These are phyloP conservation scores for Eulemur macaco DNA, from an alignment of 2,113 vertebrate species.

Conservation along the genomic window DNA sequence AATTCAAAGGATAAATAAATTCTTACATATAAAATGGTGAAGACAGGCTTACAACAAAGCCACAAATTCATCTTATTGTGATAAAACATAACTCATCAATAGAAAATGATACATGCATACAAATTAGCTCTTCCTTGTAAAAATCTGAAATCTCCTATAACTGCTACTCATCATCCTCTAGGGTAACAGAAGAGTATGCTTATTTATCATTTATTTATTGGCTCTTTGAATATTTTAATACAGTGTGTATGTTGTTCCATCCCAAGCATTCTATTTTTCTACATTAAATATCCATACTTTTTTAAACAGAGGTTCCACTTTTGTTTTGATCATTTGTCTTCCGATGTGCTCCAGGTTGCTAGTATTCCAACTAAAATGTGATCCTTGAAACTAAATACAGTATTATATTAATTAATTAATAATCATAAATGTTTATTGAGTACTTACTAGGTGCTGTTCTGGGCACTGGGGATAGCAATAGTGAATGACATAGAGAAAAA, in stretches of 20 bases:
- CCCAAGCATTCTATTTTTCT: not conserved
- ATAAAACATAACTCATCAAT: not conserved
- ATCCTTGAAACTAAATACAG: not conserved
- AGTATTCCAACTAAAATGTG: not conserved
- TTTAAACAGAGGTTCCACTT: not conserved
- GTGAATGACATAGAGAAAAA: not conserved
- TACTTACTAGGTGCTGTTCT: not conserved
- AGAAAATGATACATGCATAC: not conserved
- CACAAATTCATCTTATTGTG: not conserved
- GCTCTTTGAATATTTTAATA: not conserved
- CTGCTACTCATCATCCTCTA: not conserved
- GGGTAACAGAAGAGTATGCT: not conserved
- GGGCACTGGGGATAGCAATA: not conserved
- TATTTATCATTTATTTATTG: not conserved
- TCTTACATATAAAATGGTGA: constrained; percentile 8
- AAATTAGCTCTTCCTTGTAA: not conserved
- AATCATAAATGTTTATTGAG: not conserved
- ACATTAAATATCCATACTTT: not conserved
- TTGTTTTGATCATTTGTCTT: not conserved
- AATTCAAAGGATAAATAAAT: constrained; percentile 34
- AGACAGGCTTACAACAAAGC: not conserved
- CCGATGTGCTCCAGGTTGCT: not conserved
- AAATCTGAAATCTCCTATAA: not conserved
- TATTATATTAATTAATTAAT: not conserved
- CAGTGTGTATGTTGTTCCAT: not conserved